Evolutionary conservation across 2,888 invertebrate species (phyloP).

Genomic region (Phasia obesa): DNA sequence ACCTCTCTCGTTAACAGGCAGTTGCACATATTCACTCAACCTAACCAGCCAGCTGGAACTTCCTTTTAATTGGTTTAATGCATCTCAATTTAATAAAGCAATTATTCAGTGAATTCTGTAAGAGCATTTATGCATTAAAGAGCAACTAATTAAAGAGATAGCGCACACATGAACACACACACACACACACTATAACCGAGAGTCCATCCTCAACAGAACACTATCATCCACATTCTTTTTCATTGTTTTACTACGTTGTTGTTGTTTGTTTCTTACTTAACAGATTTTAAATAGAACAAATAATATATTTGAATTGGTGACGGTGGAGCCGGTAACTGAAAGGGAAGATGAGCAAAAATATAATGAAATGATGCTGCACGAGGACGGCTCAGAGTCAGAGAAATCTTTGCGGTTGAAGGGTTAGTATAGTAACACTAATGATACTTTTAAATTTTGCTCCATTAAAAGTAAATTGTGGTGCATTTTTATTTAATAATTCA

Average conservation of each 20-base stretch:
- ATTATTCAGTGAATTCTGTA: slow-evolving; percentile 19
- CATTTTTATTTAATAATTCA: slow-evolving; percentile 76
- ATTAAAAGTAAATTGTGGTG: background rate
- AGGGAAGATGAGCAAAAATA: slow-evolving; percentile 85
- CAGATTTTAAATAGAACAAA: slow-evolving; percentile 97
- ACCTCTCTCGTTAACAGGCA: background rate
- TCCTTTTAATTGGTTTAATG: slow-evolving; percentile 28
- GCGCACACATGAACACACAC: background rate
- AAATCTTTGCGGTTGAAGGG: slow-evolving; percentile 91
- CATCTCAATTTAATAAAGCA: slow-evolving; percentile 11
- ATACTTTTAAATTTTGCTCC: no score
- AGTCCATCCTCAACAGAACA: background rate
- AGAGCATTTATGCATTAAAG: slow-evolving; percentile 22
- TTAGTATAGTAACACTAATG: slow-evolving; percentile 79
- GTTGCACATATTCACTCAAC: background rate
- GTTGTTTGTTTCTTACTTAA: slow-evolving; percentile 29
- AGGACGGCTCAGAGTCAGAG: slow-evolving; percentile 87
- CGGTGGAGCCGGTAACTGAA: slow-evolving; percentile 93
- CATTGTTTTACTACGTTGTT: background rate
- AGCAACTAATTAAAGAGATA: background rate
- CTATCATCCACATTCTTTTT: background rate
- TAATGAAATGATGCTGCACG: slow-evolving; percentile 83
- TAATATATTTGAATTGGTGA: slow-evolving; percentile 97
- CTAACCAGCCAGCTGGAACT: background rate
- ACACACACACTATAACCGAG: background rate